phyloP scores from a whole-genome alignment of 1,140 invertebrate genomes.

The Drosophila yakuba region DNA sequence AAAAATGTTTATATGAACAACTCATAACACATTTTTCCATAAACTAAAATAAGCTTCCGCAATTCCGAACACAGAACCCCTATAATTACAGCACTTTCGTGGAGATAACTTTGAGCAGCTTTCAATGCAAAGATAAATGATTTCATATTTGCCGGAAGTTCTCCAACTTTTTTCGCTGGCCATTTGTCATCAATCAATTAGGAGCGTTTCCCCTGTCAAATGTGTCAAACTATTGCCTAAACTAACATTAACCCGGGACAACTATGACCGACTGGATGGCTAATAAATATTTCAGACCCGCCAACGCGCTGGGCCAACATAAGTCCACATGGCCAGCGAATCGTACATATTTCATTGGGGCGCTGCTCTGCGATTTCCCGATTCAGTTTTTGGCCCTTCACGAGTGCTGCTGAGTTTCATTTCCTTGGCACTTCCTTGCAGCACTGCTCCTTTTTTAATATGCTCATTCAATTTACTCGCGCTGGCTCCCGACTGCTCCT shows the following conservation, averaged over 20 bases:
- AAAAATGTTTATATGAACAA: no score
- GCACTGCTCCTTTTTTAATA: slow-evolving; percentile 77
- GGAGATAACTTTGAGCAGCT: not conserved
- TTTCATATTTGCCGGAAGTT: slow-evolving; percentile 20
- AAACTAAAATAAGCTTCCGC: no score
- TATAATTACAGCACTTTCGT: not conserved
- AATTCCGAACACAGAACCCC: not conserved
- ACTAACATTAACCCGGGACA: slow-evolving; percentile 46
- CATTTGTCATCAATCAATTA: slow-evolving; percentile 62
- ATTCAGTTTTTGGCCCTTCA: slow-evolving; percentile 24
- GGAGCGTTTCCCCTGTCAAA: slow-evolving; percentile 43
- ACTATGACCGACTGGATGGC: slow-evolving; percentile 38
- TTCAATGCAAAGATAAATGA: slow-evolving; percentile 33
- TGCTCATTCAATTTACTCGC: slow-evolving; percentile 75
- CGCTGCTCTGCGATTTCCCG: slow-evolving; percentile 22
- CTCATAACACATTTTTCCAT: no score
- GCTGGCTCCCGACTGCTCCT: slow-evolving; percentile 24
- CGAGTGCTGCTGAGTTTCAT: slow-evolving; percentile 48
- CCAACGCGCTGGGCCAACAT: slow-evolving; percentile 43
- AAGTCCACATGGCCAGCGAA: slow-evolving; percentile 61
- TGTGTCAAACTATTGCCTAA: slow-evolving; percentile 55
- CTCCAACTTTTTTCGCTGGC: slow-evolving; percentile 6
- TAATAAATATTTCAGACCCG: slow-evolving; percentile 69
- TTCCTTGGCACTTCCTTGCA: slow-evolving; percentile 73
- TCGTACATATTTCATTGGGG: slow-evolving; percentile 73